These are phyloP conservation scores for Monochamus saltuarius DNA, from an alignment of 1,140 invertebrate species.

Conservation along the genomic window DNA sequence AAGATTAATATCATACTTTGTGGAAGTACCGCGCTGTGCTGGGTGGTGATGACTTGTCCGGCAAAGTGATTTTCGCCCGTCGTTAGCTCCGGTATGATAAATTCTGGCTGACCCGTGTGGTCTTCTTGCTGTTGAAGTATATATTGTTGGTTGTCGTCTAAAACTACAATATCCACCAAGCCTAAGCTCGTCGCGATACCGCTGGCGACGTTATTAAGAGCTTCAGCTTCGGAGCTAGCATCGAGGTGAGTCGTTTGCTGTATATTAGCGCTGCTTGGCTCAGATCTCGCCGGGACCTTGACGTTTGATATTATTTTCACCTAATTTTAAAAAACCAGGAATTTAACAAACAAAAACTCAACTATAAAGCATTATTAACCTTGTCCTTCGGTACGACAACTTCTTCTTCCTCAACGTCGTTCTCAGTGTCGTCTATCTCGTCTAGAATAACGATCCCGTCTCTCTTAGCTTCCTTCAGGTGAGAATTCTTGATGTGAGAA, in stretches of 20 bases:
- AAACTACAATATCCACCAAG: conserved; percentile 58
- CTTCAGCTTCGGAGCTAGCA: conserved; percentile 58
- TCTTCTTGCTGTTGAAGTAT: conserved; percentile 34
- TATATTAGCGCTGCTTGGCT: not conserved
- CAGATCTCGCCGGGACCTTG: conserved; percentile 30
- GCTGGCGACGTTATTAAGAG: conserved; percentile 58
- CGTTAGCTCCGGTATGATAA: conserved; percentile 41
- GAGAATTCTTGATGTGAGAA: conserved; percentile 64
- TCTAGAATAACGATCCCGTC: conserved; percentile 62
- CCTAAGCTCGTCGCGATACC: conserved; percentile 60
- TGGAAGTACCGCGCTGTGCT: conserved; percentile 11
- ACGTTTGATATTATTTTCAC: conserved; percentile 46
- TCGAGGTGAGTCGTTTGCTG: conserved; percentile 50
- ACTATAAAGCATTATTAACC: not conserved
- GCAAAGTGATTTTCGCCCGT: conserved; percentile 17
- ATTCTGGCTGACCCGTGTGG: conserved; percentile 38
- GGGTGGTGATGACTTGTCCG: conserved; percentile 24
- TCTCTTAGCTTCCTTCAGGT: conserved; percentile 60
- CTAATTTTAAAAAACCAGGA: conserved; percentile 14
- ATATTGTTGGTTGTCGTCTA: conserved; percentile 59
- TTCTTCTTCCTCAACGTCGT: conserved; percentile 49
- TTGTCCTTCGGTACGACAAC: conserved; percentile 30
- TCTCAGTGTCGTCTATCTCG: conserved; percentile 55
- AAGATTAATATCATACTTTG: conserved; percentile 1
- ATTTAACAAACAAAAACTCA: not conserved